phyloP scores from a whole-genome alignment of 2,797 vertebrate genomes.

The Rhincodon typus region DNA sequence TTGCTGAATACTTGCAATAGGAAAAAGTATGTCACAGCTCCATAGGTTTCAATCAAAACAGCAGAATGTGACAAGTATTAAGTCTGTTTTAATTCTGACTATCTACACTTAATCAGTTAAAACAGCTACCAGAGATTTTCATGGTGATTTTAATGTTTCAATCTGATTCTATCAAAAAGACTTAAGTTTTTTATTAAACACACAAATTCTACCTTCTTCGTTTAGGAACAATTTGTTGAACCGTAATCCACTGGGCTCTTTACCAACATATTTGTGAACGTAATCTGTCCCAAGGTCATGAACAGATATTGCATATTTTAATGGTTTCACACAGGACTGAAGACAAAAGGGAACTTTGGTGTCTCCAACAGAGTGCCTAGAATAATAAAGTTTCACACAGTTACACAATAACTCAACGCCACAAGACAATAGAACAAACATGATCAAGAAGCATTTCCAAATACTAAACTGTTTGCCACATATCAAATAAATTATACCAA shows the following conservation, averaged over 20 bases:
- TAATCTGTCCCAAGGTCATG: constrained; percentile 95
- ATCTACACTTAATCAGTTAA: not conserved
- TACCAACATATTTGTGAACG: constrained; percentile 93
- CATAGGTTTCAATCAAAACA: not conserved
- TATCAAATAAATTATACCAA: not conserved
- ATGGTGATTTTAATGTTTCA: too few species aligned
- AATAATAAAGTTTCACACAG: constrained; percentile 36
- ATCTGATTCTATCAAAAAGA: not conserved
- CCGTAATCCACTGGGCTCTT: constrained; percentile 90
- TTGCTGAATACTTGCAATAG: not conserved
- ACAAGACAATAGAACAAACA: not conserved
- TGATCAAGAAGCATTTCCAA: not conserved
- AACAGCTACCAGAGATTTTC: not conserved
- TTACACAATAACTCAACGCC: not conserved
- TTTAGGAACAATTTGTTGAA: constrained; percentile 98
- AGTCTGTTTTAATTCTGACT: not conserved
- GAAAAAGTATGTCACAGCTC: not conserved
- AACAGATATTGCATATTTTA: constrained; percentile 92
- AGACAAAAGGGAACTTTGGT: constrained; percentile 98
- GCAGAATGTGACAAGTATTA: not conserved
- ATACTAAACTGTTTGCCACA: not conserved
- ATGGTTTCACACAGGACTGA: constrained; percentile 93
- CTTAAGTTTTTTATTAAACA: not conserved
- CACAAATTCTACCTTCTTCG: constrained; percentile 79
- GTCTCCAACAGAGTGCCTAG: constrained; percentile 88